Evolutionary conservation across 2,797 vertebrate genomes (phyloP).

Genomic region (Anabas testudineus): DNA sequence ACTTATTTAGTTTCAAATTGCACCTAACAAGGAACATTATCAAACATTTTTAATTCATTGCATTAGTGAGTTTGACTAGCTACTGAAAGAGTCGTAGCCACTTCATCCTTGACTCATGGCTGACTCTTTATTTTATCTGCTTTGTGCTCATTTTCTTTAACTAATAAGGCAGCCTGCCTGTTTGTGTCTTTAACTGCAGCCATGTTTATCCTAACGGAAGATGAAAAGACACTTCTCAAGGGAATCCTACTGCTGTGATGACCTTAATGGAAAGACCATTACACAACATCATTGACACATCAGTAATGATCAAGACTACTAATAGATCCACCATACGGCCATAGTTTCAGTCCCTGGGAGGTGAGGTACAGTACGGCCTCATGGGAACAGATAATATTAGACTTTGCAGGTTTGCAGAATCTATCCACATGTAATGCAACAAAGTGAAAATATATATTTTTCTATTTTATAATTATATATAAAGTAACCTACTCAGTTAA

Average conservation of each 20-base stretch:
- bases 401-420: neutral
- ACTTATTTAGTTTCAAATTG: neutral
- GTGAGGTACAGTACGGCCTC: slow-evolving; percentile 10
- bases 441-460: too few species aligned
- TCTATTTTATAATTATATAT: too few species aligned
- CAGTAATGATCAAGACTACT: slow-evolving; percentile 58
- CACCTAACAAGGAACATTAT: neutral
- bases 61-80: slow-evolving; percentile 3
- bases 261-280: slow-evolving; percentile 58
- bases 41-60: neutral
- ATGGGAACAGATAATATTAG: neutral
- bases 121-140: slow-evolving; percentile 2
- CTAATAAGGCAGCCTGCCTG: neutral
- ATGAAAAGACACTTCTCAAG: slow-evolving; percentile 60
- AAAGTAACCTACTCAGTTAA: neutral
- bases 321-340: slow-evolving; percentile 41
- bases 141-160: neutral
- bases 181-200: slow-evolving; percentile 11
- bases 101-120: neutral
- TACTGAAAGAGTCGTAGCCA: neutral
- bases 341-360: slow-evolving; percentile 9
- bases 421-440: neutral
- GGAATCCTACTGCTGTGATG: slow-evolving; percentile 54
- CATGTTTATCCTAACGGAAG: slow-evolving; percentile 19
- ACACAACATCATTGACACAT: slow-evolving; percentile 43